phyloP scores from a whole-genome alignment of 2,113 vertebrate genomes.

The Mesoclemmys tuberculata region DNA sequence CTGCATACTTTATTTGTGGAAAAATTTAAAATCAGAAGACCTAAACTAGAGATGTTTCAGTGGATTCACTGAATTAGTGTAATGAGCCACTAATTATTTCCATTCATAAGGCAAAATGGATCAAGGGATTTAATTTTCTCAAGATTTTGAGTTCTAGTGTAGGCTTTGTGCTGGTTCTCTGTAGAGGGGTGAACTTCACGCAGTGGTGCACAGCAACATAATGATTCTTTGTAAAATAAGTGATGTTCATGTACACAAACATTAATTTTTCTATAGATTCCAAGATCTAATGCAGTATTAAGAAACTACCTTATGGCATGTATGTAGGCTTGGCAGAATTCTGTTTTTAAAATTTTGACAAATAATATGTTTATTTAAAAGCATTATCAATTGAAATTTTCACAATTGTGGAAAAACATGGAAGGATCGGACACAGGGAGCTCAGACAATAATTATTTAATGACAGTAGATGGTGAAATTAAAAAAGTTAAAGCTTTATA shows the following conservation, averaged over 20 bases:
- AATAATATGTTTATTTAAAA: neutral
- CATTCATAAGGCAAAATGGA: neutral
- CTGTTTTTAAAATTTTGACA: neutral
- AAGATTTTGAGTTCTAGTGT: neutral
- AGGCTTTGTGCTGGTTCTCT: neutral
- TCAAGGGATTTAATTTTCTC: neutral
- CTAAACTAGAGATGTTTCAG: neutral
- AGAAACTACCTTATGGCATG: neutral
- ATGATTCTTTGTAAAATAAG: neutral
- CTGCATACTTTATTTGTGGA: neutral
- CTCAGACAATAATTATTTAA: neutral
- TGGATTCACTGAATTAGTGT: neutral
- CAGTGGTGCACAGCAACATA: neutral
- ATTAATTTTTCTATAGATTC: neutral
- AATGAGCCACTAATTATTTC: accelerated
- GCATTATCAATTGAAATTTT: neutral
- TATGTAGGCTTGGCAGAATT: neutral
- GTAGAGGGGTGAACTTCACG: neutral
- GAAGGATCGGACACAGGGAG: neutral
- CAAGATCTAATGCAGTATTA: neutral
- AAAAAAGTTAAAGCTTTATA: neutral
- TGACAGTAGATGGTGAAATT: neutral
- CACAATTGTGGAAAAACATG: neutral
- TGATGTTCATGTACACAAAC: constrained; percentile 44
- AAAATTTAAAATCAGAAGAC: neutral